These are phyloP conservation scores for Sebastes iracundus DNA, from an alignment of 2,797 vertebrate species.

Conservation along the genomic window DNA sequence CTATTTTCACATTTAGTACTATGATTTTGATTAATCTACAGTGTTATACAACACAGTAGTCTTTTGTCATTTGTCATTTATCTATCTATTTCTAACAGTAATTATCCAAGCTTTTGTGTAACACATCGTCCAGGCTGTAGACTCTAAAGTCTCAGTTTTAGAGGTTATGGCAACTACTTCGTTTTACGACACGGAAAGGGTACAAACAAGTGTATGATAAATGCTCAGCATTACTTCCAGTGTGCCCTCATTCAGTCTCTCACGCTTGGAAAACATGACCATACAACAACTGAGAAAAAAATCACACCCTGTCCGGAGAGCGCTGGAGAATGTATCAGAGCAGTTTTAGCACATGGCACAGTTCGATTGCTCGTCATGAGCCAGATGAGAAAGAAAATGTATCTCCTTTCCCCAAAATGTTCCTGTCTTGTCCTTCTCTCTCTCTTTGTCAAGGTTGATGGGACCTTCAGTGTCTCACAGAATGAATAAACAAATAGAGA, in stretches of 20 bases:
- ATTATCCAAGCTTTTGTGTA: background rate
- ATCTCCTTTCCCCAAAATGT: background rate
- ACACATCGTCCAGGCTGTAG: background rate
- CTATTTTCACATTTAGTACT: background rate
- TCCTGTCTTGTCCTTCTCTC: slow-evolving; percentile 1
- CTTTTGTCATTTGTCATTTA: background rate
- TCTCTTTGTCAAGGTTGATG: background rate
- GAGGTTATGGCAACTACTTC: background rate
- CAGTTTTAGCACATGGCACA: slow-evolving; percentile 14
- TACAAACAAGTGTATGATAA: background rate
- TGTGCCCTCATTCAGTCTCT: background rate
- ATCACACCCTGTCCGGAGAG: slow-evolving; percentile 13
- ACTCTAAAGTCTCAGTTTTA: background rate
- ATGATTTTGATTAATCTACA: background rate
- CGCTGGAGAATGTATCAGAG: slow-evolving; percentile 32
- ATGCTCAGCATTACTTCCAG: background rate
- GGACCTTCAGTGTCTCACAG: background rate
- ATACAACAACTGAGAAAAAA: slow-evolving; percentile 14
- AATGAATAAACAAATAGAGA: slow-evolving; percentile 20
- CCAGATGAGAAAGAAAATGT: slow-evolving; percentile 34
- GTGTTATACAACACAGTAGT: background rate
- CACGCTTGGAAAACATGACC: slow-evolving; percentile 19
- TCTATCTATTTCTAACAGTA: background rate
- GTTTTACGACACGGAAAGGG: background rate
- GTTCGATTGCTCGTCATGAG: background rate